Conservation (phyloP, 37 sponge, comb jelly and placozoan species). For the Axinella damicornis region DNA sequence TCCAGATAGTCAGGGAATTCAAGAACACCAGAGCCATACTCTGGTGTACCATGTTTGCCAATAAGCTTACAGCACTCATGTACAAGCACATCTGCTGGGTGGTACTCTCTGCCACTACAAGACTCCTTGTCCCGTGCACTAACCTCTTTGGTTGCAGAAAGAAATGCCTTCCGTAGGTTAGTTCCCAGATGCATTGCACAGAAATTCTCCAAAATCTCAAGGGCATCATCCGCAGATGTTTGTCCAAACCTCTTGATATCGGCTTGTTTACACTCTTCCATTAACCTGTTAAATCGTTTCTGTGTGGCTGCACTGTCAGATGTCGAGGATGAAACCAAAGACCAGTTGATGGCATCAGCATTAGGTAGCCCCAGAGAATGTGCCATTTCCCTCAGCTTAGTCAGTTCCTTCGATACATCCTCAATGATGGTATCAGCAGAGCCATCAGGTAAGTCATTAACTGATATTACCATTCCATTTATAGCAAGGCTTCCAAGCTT, state of each 20-base stretch:
- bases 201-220: constrained; percentile 59
- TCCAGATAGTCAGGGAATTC: constrained; percentile 22
- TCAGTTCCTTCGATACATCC: constrained; percentile 37
- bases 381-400: constrained; percentile 34
- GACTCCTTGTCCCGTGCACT: not conserved
- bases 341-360: constrained; percentile 57
- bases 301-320: constrained; percentile 52
- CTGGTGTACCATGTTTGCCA: constrained; percentile 52
- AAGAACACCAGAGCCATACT: constrained; percentile 51
- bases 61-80: constrained; percentile 52
- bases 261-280: constrained; percentile 26
- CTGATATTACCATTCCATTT: constrained; percentile 37
- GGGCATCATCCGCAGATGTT: constrained; percentile 17
- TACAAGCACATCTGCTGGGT: too few relatives aligned
- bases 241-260: constrained; percentile 30
- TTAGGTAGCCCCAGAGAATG: constrained; percentile 24
- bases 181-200: constrained; percentile 72
- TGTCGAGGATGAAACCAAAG: constrained; percentile 23
- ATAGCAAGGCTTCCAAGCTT: too few relatives aligned
- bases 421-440: constrained; percentile 38
- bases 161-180: constrained; percentile 66
- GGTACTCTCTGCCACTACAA: not conserved
- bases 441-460: constrained; percentile 53
- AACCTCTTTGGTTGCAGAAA: constrained; percentile 12
- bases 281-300: constrained; percentile 36